Evolutionary conservation across 2,888 invertebrate species (phyloP).

Genomic region (Labia minor): DNA sequence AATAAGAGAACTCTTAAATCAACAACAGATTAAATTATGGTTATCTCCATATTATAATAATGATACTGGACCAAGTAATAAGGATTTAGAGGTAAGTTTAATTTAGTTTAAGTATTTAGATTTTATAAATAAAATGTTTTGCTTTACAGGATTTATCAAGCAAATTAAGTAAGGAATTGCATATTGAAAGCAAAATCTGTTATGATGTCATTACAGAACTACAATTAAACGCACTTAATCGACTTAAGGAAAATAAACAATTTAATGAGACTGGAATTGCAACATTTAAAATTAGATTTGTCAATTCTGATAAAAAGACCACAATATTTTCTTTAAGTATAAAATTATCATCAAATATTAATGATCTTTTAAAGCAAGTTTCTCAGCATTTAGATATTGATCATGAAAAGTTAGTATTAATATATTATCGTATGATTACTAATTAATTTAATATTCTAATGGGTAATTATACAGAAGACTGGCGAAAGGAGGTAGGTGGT

Average conservation of each 20-base stretch:
- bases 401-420: slow-evolving; percentile 36
- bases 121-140: slow-evolving; percentile 1
- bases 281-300: slow-evolving; percentile 56
- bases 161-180: slow-evolving; percentile 46
- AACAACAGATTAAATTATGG: slow-evolving; percentile 63
- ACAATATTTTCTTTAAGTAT: slow-evolving; percentile 47
- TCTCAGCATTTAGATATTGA: slow-evolving; percentile 40
- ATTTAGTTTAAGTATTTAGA: too few species aligned
- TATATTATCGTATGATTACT: not conserved
- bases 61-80: slow-evolving; percentile 39
- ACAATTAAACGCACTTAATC: slow-evolving; percentile 57
- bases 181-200: slow-evolving; percentile 42
- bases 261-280: slow-evolving; percentile 62
- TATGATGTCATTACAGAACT: slow-evolving; percentile 48
- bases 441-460: too few species aligned
- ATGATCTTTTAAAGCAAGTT: slow-evolving; percentile 45
- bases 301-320: slow-evolving; percentile 40
- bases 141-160: slow-evolving; percentile 49
- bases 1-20: slow-evolving; percentile 54
- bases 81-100: slow-evolving; percentile 39
- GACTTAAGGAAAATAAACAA: slow-evolving; percentile 55
- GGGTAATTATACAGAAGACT: too few species aligned
- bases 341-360: slow-evolving; percentile 42
- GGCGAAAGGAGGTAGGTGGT: too few species aligned
- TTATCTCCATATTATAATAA: slow-evolving; percentile 54